Evolutionary conservation across 2,888 invertebrate species (phyloP), one percentile per base, ranked within the genome.

Genomic region (Macaria liturata): DNA sequence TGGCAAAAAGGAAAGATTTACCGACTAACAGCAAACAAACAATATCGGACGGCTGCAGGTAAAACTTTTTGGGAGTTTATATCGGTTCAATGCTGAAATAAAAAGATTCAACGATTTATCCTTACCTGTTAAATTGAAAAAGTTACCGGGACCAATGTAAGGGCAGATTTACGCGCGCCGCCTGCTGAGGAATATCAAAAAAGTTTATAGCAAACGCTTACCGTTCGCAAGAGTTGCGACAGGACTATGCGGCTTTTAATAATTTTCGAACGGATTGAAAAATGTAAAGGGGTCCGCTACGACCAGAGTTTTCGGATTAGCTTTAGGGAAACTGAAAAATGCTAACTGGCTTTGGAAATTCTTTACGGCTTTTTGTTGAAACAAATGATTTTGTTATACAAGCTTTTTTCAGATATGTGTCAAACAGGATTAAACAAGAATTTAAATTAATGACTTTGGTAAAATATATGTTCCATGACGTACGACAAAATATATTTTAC

Each of bases 61-160:
- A 72, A 88, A 86, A 75, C 86, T 87, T 76, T 70, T 70, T 70
- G 71, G 78, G 81, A 88, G 85, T 88, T 87, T 88, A 87, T 89
- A 86, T 88, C 83, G 86, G 86, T 87, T 88, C 86, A 84, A 85
- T 88, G 88, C 87, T 86, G 86, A 87, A 89, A 88, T 91, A 90
- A 89, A 89, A 89, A 90, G 88, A 88, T 87, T 87, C 84, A 88
- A 89, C 88, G 89, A 89, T 91, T 91, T 91, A 90, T 91, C 86
- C 88, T 86, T 88, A 90, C 89, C 89, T 89, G 90, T 91, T 90
- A 90, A 91, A 91, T 91, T 91, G 91, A 91, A 91, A 91, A 91
- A 91, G 91, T 91, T 91, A 75, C 84, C 70, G 81, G 82, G 84
- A 88, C 88, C 83, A 88, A 80, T 85, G 84, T 84, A 80, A 86